Evolutionary conservation across 2,888 invertebrate genomes (phyloP), one percentile per base, ranked within the genome.

Genomic region (Cabera pusaria): DNA sequence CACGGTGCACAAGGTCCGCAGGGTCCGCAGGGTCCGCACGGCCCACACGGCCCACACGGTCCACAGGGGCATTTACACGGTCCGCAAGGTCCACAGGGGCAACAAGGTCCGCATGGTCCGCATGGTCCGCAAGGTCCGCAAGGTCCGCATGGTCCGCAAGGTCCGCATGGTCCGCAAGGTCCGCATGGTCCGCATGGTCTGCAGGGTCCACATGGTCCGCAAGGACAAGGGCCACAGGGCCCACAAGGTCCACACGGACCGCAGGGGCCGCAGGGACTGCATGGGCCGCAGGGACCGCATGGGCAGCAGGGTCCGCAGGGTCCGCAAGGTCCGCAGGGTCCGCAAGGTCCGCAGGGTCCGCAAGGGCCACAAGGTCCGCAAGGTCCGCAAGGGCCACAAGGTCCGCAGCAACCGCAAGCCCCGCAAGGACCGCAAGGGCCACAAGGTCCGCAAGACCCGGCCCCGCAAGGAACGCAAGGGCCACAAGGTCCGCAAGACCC

Each of bases 161-260:
- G 65, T 0, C 59, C 48, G 3, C 61, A 59, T 0, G 61, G 62
- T 2, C 47, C 23, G 5, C 59, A 63, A 0, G 68, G 68, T 5
- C 36, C 36, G 0, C 59, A 58, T 0, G 31, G 31, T 8, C 16
- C 31, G 3, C 31, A 31, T 0, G 31, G 31, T n/a, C 66, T 55
- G 3, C 67, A 65, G 0, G 67, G 64, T 0, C 65, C 60, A 5
- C 67, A 66, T 0, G 65, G 57, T 0, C 62, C 54, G 8, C 71
- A 67, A 0, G 69, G 68, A 0, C 62, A 54, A n/a, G 65, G 57
- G 0, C 62, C 54, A 7, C 71, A 67, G 0, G 69, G 68, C 0
- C 62, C 54, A 6, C 63, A 70, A 0, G 60, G 70, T 9, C 75
- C 72, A n/a, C 74, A 72, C 4, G 66, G 63, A 0, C 64, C 59